These are phyloP conservation scores for Orientallactaga bullata DNA, from an alignment of 2,113 vertebrate species.

Conservation along the genomic window DNA sequence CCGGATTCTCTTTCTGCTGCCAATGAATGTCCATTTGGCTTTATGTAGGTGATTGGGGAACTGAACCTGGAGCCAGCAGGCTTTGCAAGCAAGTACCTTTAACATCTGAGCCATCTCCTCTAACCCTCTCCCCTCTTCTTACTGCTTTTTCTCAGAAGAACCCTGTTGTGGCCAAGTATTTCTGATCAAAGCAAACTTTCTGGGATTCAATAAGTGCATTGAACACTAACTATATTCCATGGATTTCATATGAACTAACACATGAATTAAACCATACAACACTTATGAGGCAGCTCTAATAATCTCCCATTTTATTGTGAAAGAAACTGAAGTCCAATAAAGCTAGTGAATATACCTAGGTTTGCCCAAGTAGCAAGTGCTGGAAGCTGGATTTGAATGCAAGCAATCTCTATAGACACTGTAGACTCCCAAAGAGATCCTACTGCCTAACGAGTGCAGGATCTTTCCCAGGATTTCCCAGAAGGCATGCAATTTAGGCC, in stretches of 20 bases:
- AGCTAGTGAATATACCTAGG: background rate
- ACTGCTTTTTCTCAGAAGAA: background rate
- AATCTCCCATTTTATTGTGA: conserved; percentile 21
- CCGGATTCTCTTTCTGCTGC: no score
- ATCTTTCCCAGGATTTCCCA: background rate
- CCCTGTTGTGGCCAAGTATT: background rate
- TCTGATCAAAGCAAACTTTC: conserved; percentile 28
- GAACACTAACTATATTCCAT: background rate
- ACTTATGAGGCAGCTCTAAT: background rate
- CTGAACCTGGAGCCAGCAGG: no score
- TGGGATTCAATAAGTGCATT: background rate
- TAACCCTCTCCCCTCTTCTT: background rate
- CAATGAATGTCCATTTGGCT: no score
- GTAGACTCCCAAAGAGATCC: background rate
- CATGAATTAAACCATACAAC: background rate
- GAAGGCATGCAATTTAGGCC: background rate
- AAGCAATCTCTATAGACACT: background rate
- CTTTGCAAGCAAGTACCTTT: no score
- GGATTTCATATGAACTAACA: background rate
- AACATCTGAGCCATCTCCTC: no score
- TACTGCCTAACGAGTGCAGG: background rate
- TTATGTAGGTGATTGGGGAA: no score
- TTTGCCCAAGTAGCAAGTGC: background rate
- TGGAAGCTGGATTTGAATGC: background rate
- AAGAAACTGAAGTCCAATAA: background rate